Conservation (phyloP, 2,113 vertebrate genomes). For the Calyptomena viridis region DNA sequence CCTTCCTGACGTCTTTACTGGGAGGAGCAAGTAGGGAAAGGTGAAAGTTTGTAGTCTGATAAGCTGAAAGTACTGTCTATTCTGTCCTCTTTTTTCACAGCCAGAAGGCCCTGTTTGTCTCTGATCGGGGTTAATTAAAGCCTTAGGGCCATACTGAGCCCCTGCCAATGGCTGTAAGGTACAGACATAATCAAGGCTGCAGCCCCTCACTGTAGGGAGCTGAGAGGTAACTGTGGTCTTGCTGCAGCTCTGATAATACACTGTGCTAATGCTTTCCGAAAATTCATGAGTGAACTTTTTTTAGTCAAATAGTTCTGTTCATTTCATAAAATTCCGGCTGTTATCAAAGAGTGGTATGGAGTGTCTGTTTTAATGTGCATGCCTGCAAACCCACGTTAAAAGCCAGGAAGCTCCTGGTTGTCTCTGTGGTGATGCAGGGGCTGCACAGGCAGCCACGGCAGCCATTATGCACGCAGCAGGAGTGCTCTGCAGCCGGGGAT, state of each 20-base stretch:
- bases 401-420: background rate
- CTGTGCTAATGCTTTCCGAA: background rate
- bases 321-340: slow-evolving; percentile 31
- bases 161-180: slow-evolving; percentile 39
- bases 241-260: background rate
- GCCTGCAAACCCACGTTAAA: background rate
- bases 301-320: background rate
- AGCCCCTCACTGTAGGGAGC: background rate
- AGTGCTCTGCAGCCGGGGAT: background rate
- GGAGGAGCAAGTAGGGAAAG: background rate
- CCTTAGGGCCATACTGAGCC: slow-evolving; percentile 29
- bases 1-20: background rate
- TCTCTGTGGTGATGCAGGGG: background rate
- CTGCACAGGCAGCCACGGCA: background rate
- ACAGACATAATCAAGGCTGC: slow-evolving; percentile 9
- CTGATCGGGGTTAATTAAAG: slow-evolving; percentile 69
- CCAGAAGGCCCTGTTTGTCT: slow-evolving; percentile 49
- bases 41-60: background rate
- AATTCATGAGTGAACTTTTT: background rate
- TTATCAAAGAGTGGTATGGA: background rate
- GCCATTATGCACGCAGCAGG: background rate
- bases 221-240: background rate
- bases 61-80: background rate
- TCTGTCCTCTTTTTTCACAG: slow-evolving; percentile 19
- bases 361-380: background rate